Percentiles rank a stretch among this genome's conserved stretches.
Conservation (phyloP, 1,140 invertebrate species). For the Pseudobourletiella spinata region DNA sequence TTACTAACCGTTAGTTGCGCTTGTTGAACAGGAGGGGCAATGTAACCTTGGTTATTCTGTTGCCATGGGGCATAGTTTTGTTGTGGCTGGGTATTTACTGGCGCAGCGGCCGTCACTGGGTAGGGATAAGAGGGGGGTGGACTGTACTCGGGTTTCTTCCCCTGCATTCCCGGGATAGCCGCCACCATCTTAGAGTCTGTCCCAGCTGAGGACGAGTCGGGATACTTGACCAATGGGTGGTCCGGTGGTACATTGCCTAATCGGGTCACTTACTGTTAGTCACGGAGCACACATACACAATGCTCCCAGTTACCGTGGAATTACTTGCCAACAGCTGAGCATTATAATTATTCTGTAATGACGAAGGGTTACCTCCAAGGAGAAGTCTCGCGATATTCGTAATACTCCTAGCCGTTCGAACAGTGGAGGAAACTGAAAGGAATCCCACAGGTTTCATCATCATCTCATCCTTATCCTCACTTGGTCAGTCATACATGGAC, state of each 20-base stretch:
- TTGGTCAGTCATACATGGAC: no score
- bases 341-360: not conserved
- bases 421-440: no score
- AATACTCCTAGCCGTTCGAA: slow-evolving; percentile 18
- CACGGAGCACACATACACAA: not conserved
- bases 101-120: not conserved
- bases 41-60: slow-evolving; percentile 11
- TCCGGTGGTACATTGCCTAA: slow-evolving; percentile 34
- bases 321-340: not conserved
- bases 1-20: slow-evolving; percentile 9
- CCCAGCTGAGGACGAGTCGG: slow-evolving; percentile 15
- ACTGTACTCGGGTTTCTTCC: not conserved
- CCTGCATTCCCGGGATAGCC: slow-evolving; percentile 23
- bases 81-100: slow-evolving; percentile 8
- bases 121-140: not conserved
- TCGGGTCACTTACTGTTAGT: not conserved
- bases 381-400: slow-evolving; percentile 31
- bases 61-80: not conserved
- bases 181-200: slow-evolving; percentile 21
- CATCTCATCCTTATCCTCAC: no score
- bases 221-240: slow-evolving; percentile 33
- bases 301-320: not conserved
- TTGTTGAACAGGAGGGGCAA: slow-evolving; percentile 1
- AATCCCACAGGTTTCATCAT: no score
- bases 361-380: slow-evolving; percentile 28